Conservation (phyloP, 1,140 invertebrate genomes). For the Camponotus pennsylvanicus region DNA sequence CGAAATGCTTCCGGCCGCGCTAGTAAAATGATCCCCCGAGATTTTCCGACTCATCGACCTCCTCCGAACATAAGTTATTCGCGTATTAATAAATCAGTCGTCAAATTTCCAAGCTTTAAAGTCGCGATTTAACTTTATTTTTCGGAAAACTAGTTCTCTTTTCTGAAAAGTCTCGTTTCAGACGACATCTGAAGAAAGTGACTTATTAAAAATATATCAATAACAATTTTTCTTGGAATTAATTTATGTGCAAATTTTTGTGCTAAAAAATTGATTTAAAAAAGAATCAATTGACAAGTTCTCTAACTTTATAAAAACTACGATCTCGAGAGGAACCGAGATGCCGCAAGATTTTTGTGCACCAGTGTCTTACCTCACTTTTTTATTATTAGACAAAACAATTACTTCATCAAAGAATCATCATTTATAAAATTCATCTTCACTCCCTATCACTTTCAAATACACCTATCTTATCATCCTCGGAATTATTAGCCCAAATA, state of each 20-base stretch:
- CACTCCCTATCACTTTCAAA: conserved; percentile 34
- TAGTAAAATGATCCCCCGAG: conserved; percentile 32
- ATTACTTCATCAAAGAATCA: neutral
- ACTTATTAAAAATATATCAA: neutral
- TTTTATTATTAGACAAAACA: neutral
- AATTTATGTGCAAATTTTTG: neutral
- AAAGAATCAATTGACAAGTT: neutral
- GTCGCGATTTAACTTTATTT: neutral
- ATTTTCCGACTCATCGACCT: conserved; percentile 34
- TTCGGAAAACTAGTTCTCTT: neutral
- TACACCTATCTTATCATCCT: neutral
- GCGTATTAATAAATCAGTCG: neutral
- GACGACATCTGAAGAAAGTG: neutral
- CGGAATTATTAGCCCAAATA: neutral
- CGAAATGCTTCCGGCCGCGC: conserved; percentile 22
- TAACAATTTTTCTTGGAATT: neutral
- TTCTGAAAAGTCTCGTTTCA: neutral
- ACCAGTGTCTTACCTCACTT: conserved; percentile 5
- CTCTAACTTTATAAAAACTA: neutral
- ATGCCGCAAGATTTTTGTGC: neutral
- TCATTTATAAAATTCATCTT: neutral
- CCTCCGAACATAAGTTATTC: neutral
- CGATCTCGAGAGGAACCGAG: neutral
- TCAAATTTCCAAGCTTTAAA: neutral
- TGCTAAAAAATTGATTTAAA: neutral